Evolutionary conservation across 1,140 invertebrate genomes (phyloP).

Genomic region (Theocolax elegans): DNA sequence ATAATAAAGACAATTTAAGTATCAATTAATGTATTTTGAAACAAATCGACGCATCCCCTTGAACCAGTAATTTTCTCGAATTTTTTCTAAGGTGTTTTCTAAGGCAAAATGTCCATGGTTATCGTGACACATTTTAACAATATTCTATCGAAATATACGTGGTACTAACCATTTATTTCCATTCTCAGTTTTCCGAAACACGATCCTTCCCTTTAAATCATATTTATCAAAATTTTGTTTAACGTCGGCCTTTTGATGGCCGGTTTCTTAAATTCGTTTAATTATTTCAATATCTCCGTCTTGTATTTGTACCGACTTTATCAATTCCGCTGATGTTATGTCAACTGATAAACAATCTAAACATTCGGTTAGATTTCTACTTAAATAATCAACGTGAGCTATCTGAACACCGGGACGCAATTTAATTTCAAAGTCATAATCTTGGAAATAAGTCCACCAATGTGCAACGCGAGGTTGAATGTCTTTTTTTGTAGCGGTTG

Average conservation of each 20-base stretch:
- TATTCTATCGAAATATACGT: constrained; percentile 46
- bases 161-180: constrained; percentile 51
- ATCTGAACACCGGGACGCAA: constrained; percentile 52
- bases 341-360: background rate
- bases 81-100: constrained; percentile 39
- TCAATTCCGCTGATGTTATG: no score
- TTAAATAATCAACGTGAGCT: constrained; percentile 56
- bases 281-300: no score
- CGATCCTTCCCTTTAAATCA: constrained; percentile 19
- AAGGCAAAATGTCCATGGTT: constrained; percentile 48
- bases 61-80: constrained; percentile 50
- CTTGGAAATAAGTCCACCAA: constrained; percentile 53
- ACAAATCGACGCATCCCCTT: constrained; percentile 47
- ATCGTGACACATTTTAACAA: constrained; percentile 53
- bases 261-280: background rate
- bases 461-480: constrained; percentile 51
- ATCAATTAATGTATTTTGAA: constrained; percentile 43
- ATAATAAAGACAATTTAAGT: constrained; percentile 44
- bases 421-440: constrained; percentile 52
- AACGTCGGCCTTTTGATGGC: background rate
- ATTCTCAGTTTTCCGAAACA: constrained; percentile 45
- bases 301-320: no score
- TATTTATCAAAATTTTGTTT: background rate
- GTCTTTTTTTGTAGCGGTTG: constrained; percentile 52
- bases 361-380: constrained; percentile 30